Conservation (phyloP, 37 sponge, comb jelly and placozoan genomes). For the Agelas oroides region DNA sequence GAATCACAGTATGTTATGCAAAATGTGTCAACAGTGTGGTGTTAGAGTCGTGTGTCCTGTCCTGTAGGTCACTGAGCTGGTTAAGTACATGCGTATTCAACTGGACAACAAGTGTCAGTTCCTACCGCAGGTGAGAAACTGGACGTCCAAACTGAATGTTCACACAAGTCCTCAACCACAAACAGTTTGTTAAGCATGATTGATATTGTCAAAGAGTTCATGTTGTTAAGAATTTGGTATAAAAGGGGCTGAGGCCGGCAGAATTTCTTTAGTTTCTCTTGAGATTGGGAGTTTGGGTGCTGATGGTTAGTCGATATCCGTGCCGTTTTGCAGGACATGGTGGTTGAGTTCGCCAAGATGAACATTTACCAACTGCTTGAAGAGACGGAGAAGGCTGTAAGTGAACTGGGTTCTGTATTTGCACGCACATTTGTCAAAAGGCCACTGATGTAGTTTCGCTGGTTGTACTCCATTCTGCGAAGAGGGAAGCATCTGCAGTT, state of each 20-base stretch:
- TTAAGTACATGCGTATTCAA: slow-evolving; percentile 83
- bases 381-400: slow-evolving; percentile 95
- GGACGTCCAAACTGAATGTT: no score
- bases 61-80: slow-evolving; percentile 70
- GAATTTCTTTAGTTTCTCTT: no score
- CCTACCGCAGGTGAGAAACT: slow-evolving; percentile 87
- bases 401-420: slow-evolving; percentile 10
- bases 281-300: no score
- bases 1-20: no score
- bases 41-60: no score
- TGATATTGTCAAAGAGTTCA: no score
- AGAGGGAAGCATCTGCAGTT: no score
- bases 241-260: no score
- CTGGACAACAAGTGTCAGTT: slow-evolving; percentile 97
- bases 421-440: neutral
- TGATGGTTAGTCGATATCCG: neutral
- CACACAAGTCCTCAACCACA: no score
- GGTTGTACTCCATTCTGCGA: neutral
- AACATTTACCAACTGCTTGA: slow-evolving; percentile 73
- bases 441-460: neutral
- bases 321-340: slow-evolving; percentile 78
- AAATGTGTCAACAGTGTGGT: no score
- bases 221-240: no score
- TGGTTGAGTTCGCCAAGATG: slow-evolving; percentile 98
- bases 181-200: no score